Evolutionary conservation across 2,113 vertebrate genomes (phyloP).

Genomic region (Loxodonta africana): DNA sequence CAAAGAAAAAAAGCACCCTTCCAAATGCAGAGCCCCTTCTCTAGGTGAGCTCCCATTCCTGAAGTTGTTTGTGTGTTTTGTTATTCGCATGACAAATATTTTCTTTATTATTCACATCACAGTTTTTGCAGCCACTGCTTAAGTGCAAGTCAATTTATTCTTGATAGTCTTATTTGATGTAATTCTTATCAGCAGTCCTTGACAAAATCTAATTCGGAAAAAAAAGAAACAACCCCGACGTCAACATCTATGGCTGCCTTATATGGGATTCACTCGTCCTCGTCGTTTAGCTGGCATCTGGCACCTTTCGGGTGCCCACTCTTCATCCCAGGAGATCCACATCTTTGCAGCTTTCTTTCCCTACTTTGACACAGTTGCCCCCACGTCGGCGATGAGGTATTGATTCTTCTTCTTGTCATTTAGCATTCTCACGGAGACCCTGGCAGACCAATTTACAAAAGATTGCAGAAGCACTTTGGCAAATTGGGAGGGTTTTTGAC

Average conservation of each 20-base stretch:
- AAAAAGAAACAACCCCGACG: not conserved
- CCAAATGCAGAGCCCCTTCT: not conserved
- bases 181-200: conserved; percentile 34
- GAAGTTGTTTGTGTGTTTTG: not conserved
- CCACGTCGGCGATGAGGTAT: not conserved
- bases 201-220: conserved; percentile 4
- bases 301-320: conserved; percentile 38
- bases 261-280: not conserved
- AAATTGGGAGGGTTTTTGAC: not conserved
- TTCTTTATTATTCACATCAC: conserved; percentile 20
- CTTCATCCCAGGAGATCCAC: not conserved
- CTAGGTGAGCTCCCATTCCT: not conserved
- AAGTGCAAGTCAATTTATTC: conserved; percentile 31
- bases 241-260: not conserved
- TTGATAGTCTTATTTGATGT: conserved; percentile 58
- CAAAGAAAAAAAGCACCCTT: not conserved
- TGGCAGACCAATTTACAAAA: conserved; percentile 72
- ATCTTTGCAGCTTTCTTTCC: not conserved
- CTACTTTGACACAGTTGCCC: not conserved
- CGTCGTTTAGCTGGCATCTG: not conserved
- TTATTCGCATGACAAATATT: not conserved
- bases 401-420: conserved; percentile 66
- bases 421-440: conserved; percentile 59
- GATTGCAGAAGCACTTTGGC: conserved; percentile 44
- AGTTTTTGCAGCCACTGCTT: conserved; percentile 30